Base-by-base conservation (phyloP, 2,113 vertebrate species). In the Porphyrio hochstetteri region DNA sequence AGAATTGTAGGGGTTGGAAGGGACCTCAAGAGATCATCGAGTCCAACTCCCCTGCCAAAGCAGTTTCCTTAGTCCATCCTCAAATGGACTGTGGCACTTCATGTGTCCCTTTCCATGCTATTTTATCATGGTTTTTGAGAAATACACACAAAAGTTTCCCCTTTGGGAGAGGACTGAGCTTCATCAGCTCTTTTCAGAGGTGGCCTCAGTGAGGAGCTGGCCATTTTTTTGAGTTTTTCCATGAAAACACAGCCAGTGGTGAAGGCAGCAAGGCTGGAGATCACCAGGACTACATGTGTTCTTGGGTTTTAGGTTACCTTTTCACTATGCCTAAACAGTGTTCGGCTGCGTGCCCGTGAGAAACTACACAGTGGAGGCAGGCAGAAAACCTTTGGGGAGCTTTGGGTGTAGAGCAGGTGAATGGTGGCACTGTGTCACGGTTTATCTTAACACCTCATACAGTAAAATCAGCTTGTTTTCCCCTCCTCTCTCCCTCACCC, bases 101-200 rank as follows among this genome's bases (percentile, higher is more conserved):
- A 16, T 3, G 5, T 46, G 12, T 55, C 28, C 11, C 53, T 55
- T 79, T 87, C 33, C 0, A 0, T 3, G 4, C 16, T 78, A 20
- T 38, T 78, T 71, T 79, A 12, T 61, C 11, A 11, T 74, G 44
- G 0, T 2, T 71, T 63, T 79, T 76, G 46, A 71, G 61, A 82
- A 79, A 64, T 40, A n/a, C 2, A 2, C 57, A 36, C 10, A 35
- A 71, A 71, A 75, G 3, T 23, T 85, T 84, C 36, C 5, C 20
- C 10, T 86, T 53, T 3, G 6, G 35, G 46, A 82, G 48, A 64
- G 35, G 11, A 10, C 33, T 82, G 52, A 55, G 36, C 17, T 76
- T 13, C 33, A n/a, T 71, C 33, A 87, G 16, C 57, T 27, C n/a
- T 78, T 70, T 60, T 55, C 79, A 70, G 75, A 56, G 50, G 9